Base-by-base conservation (phyloP, 2,797 vertebrate species). In the Catamblyrhynchus diadema region DNA sequence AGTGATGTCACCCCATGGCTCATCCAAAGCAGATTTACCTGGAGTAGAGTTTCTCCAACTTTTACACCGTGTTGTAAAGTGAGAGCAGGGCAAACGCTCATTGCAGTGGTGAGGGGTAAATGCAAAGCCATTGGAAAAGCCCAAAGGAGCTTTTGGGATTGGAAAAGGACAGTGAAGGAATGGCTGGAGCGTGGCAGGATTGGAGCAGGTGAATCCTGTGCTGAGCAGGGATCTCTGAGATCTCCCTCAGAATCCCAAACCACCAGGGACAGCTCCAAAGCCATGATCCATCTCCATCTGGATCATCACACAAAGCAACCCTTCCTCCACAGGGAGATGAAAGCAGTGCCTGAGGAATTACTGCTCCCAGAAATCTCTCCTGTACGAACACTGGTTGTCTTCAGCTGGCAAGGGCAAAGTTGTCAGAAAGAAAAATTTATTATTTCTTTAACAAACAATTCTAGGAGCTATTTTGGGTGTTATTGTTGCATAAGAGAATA, bases 181-280 rank as follows among this genome's bases (percentile, higher is more conserved):
- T 2, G 32, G 45, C 67, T 37, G 67, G 37, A 64, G 12, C 0
- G 0, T 14, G 60, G 42, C 28, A 42, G 41, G n/a, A 5, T n/a
- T 27, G 0, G 6, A 67, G 77, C 33, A 53, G 51, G 13, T 13
- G 66, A 14, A 61, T 42, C 47, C 44, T 8, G 44, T 32, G 5
- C 22, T 47, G 10, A 48, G 75, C 67, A 59, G 47, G 1, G 27
- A 27, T 50, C 21, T 51, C 56, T 11, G 37, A 47, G 3, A 60
- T 17, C 75, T 33, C 32, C 6, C 45, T 21, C 44, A 14, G 62
- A 73, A 48, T 32, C 21, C 56, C 10, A 8, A 7, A 57, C 35
- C 66, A 22, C 5, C 35, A 25, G 21, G 35, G 24, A 8, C n/a
- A 41, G 47, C 2, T 22, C 48, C 17, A 24, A 3, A 8, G 28